Evolutionary conservation across 2,797 vertebrate genomes (phyloP).

Genomic region (Labroides dimidiatus): DNA sequence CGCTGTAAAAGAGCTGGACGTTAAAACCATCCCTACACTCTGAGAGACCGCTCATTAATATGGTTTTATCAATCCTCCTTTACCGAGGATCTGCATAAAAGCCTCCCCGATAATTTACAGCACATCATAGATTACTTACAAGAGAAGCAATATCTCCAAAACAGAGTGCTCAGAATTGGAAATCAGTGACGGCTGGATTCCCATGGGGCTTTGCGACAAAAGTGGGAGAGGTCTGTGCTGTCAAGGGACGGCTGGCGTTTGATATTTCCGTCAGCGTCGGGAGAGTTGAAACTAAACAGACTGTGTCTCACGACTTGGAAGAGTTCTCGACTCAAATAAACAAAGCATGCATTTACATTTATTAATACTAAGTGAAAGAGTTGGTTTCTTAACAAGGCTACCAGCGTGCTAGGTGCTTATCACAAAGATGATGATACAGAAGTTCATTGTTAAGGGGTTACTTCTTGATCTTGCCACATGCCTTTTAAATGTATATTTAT

Average conservation of each 20-base stretch:
- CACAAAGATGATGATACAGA: constrained; percentile 74
- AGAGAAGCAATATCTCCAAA: background rate
- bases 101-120: constrained; percentile 1
- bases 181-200: constrained; percentile 30
- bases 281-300: constrained; percentile 69
- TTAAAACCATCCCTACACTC: background rate
- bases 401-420: constrained; percentile 66
- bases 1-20: constrained; percentile 14
- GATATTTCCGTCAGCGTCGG: constrained; percentile 70
- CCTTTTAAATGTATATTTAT: constrained; percentile 85
- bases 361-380: constrained; percentile 79
- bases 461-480: constrained; percentile 82
- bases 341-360: constrained; percentile 84
- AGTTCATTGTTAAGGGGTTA: constrained; percentile 84
- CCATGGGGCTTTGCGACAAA: constrained; percentile 35
- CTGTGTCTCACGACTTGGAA: constrained; percentile 62
- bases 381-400: constrained; percentile 68
- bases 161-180: constrained; percentile 27
- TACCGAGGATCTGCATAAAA: constrained; percentile 14
- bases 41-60: constrained; percentile 9
- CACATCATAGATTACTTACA: constrained; percentile 7
- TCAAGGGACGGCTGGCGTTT: constrained; percentile 58
- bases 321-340: constrained; percentile 77
- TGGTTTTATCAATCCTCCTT: constrained; percentile 1
- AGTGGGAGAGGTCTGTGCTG: constrained; percentile 39